Evolutionary conservation across 2,888 invertebrate species (phyloP).

Genomic region (Spicauda simplicius): DNA sequence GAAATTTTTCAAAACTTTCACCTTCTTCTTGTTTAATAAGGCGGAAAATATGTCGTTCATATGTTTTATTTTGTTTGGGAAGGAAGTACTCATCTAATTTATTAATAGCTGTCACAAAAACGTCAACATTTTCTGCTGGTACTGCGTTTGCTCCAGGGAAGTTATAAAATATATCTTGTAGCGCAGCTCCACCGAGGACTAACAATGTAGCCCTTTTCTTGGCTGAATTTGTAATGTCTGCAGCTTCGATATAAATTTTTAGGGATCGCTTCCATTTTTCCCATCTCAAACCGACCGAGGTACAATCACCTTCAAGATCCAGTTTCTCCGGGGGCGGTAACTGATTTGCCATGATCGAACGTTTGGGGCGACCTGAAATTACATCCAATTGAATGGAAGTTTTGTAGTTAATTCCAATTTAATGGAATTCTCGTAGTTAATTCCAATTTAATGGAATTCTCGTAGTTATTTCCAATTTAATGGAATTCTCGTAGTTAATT

Average conservation of each 20-base stretch:
- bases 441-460: too few species aligned
- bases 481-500: too few species aligned
- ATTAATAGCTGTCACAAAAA: neutral
- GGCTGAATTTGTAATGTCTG: neutral
- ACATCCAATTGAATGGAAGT: too few species aligned
- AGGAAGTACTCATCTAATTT: neutral
- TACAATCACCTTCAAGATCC: slow-evolving; percentile 32
- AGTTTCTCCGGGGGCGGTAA: slow-evolving; percentile 22
- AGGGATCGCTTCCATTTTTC: slow-evolving; percentile 34
- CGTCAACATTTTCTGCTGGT: neutral
- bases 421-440: too few species aligned
- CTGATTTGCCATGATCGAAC: too few species aligned
- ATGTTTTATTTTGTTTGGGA: neutral
- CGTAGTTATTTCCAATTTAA: too few species aligned
- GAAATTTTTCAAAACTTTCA: neutral
- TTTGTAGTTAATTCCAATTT: too few species aligned
- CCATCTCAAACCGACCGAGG: slow-evolving; percentile 26
- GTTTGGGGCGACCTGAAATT: too few species aligned
- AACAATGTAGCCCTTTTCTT: slow-evolving; percentile 32
- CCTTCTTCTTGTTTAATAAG: too few species aligned
- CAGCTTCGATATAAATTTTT: slow-evolving; percentile 6
- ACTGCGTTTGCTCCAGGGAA: slow-evolving; percentile 33
- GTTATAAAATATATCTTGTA: slow-evolving; percentile 34
- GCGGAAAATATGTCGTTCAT: neutral
- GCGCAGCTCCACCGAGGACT: too few species aligned